Conservation (phyloP, 2,113 vertebrate species). For the Neopipo cinnamomea region DNA sequence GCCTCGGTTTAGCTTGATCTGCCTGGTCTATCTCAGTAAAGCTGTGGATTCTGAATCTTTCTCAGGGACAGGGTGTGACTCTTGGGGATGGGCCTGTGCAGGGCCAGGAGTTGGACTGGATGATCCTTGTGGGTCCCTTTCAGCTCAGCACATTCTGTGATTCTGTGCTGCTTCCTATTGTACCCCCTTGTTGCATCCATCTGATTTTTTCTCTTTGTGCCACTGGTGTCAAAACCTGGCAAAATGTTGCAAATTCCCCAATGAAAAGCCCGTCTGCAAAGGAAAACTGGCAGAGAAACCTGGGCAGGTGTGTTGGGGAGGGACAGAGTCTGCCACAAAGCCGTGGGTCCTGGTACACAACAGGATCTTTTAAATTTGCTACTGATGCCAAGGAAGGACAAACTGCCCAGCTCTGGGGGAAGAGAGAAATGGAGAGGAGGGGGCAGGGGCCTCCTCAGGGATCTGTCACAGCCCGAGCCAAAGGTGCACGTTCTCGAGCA, state of each 20-base stretch:
- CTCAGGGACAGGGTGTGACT: not conserved
- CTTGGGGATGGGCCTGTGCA: not conserved
- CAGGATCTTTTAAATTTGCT: too few species aligned
- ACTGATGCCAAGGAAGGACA: not conserved
- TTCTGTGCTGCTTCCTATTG: not conserved
- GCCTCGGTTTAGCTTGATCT: not conserved
- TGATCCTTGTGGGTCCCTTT: not conserved
- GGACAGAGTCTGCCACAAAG: not conserved
- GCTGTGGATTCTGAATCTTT: not conserved
- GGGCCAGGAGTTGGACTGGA: not conserved
- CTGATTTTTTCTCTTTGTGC: not conserved
- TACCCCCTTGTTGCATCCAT: fast-evolving
- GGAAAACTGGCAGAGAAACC: not conserved
- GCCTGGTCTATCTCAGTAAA: not conserved
- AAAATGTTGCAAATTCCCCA: not conserved
- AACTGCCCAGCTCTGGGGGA: not conserved
- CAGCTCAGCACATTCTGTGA: not conserved
- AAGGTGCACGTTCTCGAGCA: not conserved
- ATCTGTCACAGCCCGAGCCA: not conserved
- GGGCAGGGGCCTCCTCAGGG: not conserved
- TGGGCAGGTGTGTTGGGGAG: not conserved
- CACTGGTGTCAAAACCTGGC: not conserved
- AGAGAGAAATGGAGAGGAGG: fast-evolving
- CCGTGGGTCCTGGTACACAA: fast-evolving
- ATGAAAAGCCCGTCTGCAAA: not conserved